A percentile compares a stretch with the other conserved stretches of the same genome.
phyloP scores from a whole-genome alignment of 2,888 invertebrate species.

The Troglohyphantes excavatus region DNA sequence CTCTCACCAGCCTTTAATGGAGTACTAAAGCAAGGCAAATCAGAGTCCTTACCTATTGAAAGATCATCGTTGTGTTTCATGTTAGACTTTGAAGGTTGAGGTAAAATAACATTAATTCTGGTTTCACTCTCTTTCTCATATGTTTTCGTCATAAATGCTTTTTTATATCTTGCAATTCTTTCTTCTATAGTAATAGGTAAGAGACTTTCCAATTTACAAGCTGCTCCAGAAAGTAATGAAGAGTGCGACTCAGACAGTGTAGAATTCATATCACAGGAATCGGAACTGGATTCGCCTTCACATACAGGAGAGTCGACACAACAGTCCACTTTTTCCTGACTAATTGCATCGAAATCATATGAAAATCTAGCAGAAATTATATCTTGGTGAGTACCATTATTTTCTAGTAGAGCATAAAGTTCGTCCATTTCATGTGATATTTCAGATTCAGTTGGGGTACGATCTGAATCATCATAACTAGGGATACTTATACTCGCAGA shows the following conservation, averaged over 20 bases:
- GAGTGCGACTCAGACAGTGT: conserved; percentile 36
- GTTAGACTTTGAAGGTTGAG: conserved; percentile 63
- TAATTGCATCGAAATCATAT: conserved; percentile 61
- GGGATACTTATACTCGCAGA: conserved; percentile 80
- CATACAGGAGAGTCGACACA: conserved; percentile 63
- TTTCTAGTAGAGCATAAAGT: conserved; percentile 77
- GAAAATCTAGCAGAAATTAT: conserved; percentile 63
- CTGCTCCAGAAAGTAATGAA: conserved; percentile 69
- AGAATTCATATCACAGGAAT: conserved; percentile 42
- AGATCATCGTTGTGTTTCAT: conserved; percentile 30
- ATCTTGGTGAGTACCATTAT: conserved; percentile 57
- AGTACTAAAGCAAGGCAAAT: conserved; percentile 22
- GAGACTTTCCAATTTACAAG: conserved; percentile 72
- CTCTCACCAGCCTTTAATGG: conserved; percentile 39
- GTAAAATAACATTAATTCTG: conserved; percentile 76
- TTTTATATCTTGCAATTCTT: conserved; percentile 75
- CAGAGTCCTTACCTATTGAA: not conserved
- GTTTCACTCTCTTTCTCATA: conserved; percentile 63
- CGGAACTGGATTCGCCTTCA: conserved; percentile 64
- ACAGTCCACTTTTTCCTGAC: conserved; percentile 36
- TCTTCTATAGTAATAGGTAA: conserved; percentile 75
- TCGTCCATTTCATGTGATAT: conserved; percentile 80
- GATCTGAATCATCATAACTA: conserved; percentile 80
- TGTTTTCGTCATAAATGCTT: conserved; percentile 68
- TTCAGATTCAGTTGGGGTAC: conserved; percentile 79